phyloP scores from a whole-genome alignment of 1,140 invertebrate species.

The Venturia canescens region DNA sequence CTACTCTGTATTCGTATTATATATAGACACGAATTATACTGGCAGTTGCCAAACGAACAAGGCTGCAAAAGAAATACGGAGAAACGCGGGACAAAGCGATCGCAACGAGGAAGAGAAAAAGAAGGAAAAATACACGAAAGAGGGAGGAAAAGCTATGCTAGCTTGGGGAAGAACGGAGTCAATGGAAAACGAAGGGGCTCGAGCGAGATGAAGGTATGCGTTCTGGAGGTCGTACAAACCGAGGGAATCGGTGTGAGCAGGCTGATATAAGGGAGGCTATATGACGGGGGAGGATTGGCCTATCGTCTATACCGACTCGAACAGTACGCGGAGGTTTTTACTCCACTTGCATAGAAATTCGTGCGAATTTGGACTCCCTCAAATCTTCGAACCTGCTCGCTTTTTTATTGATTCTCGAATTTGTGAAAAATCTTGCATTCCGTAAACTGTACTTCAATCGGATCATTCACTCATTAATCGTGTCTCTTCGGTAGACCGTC shows the following conservation, averaged over 20 bases:
- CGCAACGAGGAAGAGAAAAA: background rate
- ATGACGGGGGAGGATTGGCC: background rate
- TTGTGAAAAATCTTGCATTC: no score
- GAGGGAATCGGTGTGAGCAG: slow-evolving; percentile 22
- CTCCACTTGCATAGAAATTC: background rate
- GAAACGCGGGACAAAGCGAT: slow-evolving; percentile 1
- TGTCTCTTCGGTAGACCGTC: no score
- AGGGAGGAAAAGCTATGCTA: slow-evolving; percentile 12
- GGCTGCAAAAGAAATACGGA: background rate
- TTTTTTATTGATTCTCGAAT: no score
- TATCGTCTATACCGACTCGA: slow-evolving; percentile 1
- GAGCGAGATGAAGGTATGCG: background rate
- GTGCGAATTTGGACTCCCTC: background rate
- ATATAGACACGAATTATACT: background rate
- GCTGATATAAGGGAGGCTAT: slow-evolving; percentile 28
- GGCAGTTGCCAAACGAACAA: background rate
- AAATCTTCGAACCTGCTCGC: background rate
- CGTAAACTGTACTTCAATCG: no score
- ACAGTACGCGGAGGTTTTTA: background rate
- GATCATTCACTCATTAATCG: no score
- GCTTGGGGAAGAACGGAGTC: slow-evolving; percentile 36
- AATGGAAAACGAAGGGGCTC: background rate
- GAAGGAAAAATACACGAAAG: slow-evolving; percentile 63
- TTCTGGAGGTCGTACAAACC: slow-evolving; percentile 46
- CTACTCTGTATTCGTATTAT: background rate